A percentile compares a stretch with the other conserved stretches of the same genome.
Conservation (phyloP, 2,113 vertebrate species). For the Amphiprion percula region DNA sequence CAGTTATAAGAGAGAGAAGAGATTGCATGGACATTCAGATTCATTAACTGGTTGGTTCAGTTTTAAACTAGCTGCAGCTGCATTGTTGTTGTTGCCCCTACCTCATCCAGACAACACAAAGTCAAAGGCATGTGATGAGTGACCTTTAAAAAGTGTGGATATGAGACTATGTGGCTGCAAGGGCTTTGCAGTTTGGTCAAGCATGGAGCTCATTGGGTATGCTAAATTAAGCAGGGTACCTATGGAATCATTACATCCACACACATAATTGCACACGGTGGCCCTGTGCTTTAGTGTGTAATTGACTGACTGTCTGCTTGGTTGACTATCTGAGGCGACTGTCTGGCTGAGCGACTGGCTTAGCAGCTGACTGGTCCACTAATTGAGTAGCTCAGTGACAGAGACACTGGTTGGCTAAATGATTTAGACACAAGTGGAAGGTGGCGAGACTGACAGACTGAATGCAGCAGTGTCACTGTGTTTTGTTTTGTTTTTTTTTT, state of each 20-base stretch:
- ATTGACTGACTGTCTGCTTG: conserved; percentile 64
- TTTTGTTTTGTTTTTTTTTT: background rate
- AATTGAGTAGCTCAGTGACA: conserved; percentile 64
- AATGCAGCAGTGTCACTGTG: background rate
- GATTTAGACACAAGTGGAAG: conserved; percentile 43
- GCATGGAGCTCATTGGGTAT: conserved; percentile 24
- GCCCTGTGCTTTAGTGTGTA: conserved; percentile 42
- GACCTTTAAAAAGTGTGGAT: conserved; percentile 19
- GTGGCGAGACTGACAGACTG: conserved; percentile 16
- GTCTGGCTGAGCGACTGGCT: conserved; percentile 60
- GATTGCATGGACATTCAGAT: background rate
- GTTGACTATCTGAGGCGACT: conserved; percentile 53
- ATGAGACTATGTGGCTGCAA: background rate
- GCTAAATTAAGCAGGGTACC: conserved; percentile 54
- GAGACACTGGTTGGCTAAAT: conserved; percentile 60
- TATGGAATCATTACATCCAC: conserved; percentile 28
- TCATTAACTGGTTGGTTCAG: background rate
- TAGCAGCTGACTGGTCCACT: conserved; percentile 63
- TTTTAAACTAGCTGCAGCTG: background rate
- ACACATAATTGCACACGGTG: conserved; percentile 12
- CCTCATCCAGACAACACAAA: background rate
- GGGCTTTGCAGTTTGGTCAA: conserved; percentile 18
- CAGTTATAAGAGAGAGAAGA: background rate
- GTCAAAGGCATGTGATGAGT: background rate
- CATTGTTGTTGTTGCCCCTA: background rate